These are phyloP conservation scores for Colius striatus DNA, from an alignment of 2,113 vertebrate genomes.

Conservation along the genomic window DNA sequence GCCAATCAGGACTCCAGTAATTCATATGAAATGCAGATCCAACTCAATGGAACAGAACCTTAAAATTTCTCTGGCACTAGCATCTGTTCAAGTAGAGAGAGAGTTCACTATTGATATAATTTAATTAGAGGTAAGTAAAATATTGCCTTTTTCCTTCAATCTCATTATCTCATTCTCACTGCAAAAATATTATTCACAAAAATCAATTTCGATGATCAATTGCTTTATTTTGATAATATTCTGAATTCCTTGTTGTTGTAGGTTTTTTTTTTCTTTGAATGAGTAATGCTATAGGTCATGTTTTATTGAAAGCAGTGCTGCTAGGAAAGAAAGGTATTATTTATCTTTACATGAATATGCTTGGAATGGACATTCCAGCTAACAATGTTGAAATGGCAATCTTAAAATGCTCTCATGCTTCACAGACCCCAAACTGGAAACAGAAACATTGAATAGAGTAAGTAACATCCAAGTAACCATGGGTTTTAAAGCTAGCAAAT, in stretches of 20 bases:
- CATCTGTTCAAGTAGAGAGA: not conserved
- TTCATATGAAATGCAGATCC: not conserved
- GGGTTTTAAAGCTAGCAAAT: too few relatives aligned
- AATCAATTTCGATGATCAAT: not conserved
- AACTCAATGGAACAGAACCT: not conserved
- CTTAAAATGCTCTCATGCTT: not conserved
- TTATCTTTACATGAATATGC: not conserved
- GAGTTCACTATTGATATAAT: not conserved
- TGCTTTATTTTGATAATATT: not conserved
- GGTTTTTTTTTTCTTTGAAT: not conserved
- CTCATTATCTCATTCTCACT: not conserved
- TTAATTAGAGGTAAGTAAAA: not conserved
- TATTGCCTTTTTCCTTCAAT: not conserved
- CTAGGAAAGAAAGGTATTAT: not conserved
- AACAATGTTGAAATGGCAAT: not conserved
- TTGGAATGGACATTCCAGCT: not conserved
- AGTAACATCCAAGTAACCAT: not conserved
- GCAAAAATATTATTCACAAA: not conserved
- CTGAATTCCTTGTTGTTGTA: not conserved
- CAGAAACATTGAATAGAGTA: not conserved
- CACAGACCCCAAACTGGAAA: not conserved
- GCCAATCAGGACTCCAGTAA: not conserved
- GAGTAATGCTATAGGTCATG: not conserved
- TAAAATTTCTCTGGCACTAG: not conserved
- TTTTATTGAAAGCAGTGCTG: not conserved